Evolutionary conservation across 2,113 vertebrate species (phyloP).

Genomic region (Mirounga angustirostris): DNA sequence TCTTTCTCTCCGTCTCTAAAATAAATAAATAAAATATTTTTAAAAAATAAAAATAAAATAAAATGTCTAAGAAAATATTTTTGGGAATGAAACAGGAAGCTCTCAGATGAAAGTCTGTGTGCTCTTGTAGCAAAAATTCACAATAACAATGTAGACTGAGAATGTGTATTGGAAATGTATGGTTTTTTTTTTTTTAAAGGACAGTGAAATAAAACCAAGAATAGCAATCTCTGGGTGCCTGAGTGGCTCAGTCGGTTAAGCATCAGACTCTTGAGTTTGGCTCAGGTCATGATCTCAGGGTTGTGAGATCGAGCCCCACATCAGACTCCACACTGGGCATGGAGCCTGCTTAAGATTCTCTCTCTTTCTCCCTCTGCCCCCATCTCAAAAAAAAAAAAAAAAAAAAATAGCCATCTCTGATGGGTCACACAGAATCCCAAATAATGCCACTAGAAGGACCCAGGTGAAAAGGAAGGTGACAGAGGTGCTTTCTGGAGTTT

Average conservation of each 20-base stretch:
- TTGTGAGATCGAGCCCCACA: not conserved
- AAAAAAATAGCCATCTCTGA: not conserved
- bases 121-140: not conserved
- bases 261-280: not conserved
- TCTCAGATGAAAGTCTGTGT: not conserved
- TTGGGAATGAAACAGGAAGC: not conserved
- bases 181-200: not conserved
- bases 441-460: not conserved
- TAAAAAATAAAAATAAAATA: not conserved
- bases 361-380: not conserved
- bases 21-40: not conserved
- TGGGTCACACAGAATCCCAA: not conserved
- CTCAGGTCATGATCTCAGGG: not conserved
- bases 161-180: not conserved
- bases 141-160: not conserved
- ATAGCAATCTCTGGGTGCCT: not conserved
- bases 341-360: not conserved
- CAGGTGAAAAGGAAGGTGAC: not conserved
- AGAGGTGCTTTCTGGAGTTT: not conserved
- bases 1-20: not conserved
- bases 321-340: not conserved
- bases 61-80: conserved; percentile 2
- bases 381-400: not conserved
- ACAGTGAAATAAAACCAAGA: conserved; percentile 5
- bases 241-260: not conserved